Base-by-base conservation (phyloP, 2,888 invertebrate genomes). In the Parthenolecanium corni region DNA sequence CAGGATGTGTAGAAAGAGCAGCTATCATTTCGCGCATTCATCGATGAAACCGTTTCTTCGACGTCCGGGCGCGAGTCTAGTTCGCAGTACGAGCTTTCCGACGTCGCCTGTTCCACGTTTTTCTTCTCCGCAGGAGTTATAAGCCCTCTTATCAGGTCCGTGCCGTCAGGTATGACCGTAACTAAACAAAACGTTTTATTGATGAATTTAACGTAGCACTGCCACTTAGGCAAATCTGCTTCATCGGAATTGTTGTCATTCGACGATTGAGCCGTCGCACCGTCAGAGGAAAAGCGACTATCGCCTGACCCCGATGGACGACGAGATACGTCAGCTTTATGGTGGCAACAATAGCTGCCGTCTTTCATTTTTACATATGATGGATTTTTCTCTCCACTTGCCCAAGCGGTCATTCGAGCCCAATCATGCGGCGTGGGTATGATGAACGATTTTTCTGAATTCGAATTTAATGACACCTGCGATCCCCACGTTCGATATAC, bases 121-220 rank as follows among this genome's bases (percentile, higher is more conserved):
- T 38, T 52, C 3, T 52, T 36, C 23, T 52, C 52, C 31, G 25
- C 24, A 3, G 40, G n/a, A n/a, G n/a, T n/a, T n/a, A n/a, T n/a
- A n/a, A n/a, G n/a, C n/a, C n/a, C n/a, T n/a, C n/a, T n/a, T n/a
- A n/a, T n/a, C n/a, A 73, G 73, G 40, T 76, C 74, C 69, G 81
- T 79, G 23, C 80, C 77, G 2, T 82, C 79, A 2, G 85, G 84
- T 24, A 85, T 70, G 67, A 86, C 78, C 12, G 83, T 83, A 46
- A 85, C 72, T 36, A 84, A 77, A 24, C 85, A 76, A 68, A 82
- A 82, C 1, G 79, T 80, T 6, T 76, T 72, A 31, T 79, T 79
- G 36, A 82, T 75, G 14, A 80, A 79, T 73, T 82, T 83, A 25
- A 84, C 76, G 69, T 81, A 85, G 71, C 85, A 85, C 62, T 79